A percentile compares a stretch with the other conserved stretches of the same genome.
These are phyloP conservation scores for Bovichtus variegatus DNA, from an alignment of 2,797 vertebrate species.

Conservation along the genomic window DNA sequence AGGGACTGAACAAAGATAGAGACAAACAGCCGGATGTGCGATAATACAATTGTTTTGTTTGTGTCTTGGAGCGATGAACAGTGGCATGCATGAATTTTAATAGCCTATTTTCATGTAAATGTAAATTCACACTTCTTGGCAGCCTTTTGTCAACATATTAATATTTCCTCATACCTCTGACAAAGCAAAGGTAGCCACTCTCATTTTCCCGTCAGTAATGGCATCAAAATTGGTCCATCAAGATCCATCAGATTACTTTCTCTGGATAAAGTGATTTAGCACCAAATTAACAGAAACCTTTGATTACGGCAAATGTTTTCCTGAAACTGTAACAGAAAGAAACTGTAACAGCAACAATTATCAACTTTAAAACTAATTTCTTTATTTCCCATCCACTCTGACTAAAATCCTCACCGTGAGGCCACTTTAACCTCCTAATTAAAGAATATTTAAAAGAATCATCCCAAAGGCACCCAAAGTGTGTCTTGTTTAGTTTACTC, in stretches of 20 bases:
- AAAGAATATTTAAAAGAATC: neutral
- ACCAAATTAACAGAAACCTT: conserved; percentile 22
- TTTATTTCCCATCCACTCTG: neutral
- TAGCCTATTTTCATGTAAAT: conserved; percentile 81
- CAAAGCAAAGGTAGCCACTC: conserved; percentile 55
- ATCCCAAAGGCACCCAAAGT: neutral
- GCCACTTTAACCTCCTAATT: neutral
- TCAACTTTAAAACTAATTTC: conserved; percentile 2
- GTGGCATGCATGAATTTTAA: conserved; percentile 74
- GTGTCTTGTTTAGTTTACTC: neutral
- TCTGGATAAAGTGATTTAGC: conserved; percentile 29
- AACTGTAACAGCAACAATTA: conserved; percentile 8
- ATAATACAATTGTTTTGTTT: conserved; percentile 75
- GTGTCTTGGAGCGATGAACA: conserved; percentile 70
- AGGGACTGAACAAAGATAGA: conserved; percentile 52
- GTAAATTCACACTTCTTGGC: conserved; percentile 64
- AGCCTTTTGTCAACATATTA: conserved; percentile 71
- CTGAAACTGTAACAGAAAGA: neutral
- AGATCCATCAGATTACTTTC: conserved; percentile 34
- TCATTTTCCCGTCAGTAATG: conserved; percentile 56
- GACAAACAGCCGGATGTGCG: conserved; percentile 67
- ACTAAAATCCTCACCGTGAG: neutral
- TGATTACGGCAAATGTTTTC: neutral
- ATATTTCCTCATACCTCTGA: conserved; percentile 58
- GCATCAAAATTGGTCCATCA: conserved; percentile 41